Conservation (phyloP, 2,113 vertebrate genomes). For the Caretta caretta region DNA sequence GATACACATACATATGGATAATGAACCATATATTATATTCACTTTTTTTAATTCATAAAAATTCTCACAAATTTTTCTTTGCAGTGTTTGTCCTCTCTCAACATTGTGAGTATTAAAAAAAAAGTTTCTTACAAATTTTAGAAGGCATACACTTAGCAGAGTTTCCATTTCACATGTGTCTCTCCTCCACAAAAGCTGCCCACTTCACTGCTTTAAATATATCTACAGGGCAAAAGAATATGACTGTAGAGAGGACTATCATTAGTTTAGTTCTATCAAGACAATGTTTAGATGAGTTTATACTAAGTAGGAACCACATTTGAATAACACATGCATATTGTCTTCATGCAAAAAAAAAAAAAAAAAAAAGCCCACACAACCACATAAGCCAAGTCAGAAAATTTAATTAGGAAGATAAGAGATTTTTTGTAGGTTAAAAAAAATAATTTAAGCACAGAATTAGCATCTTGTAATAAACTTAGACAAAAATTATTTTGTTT, state of each 20-base stretch:
- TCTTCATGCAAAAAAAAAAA: constrained; percentile 20
- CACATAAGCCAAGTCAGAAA: constrained; percentile 75
- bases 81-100: neutral
- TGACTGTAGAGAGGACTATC: constrained; percentile 25
- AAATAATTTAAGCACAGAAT: constrained; percentile 82
- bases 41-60: neutral
- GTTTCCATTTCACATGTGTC: neutral
- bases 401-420: constrained; percentile 84
- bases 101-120: neutral
- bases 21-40: neutral
- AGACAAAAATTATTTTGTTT: constrained; percentile 83
- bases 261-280: constrained; percentile 48
- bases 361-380: constrained; percentile 54
- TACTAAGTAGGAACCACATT: constrained; percentile 70
- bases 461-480: constrained; percentile 89
- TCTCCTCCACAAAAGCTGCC: constrained; percentile 46
- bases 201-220: constrained; percentile 60
- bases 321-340: constrained; percentile 71
- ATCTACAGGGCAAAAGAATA: constrained; percentile 47
- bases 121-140: constrained; percentile 48
- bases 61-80: neutral
- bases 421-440: constrained; percentile 63
- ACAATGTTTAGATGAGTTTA: constrained; percentile 56
- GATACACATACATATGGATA: neutral
- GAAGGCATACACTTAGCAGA: constrained; percentile 29